Percentiles rank a stretch among this genome's conserved stretches.
phyloP scores from a whole-genome alignment of 2,888 invertebrate genomes.

The Anoncus sp. region DNA sequence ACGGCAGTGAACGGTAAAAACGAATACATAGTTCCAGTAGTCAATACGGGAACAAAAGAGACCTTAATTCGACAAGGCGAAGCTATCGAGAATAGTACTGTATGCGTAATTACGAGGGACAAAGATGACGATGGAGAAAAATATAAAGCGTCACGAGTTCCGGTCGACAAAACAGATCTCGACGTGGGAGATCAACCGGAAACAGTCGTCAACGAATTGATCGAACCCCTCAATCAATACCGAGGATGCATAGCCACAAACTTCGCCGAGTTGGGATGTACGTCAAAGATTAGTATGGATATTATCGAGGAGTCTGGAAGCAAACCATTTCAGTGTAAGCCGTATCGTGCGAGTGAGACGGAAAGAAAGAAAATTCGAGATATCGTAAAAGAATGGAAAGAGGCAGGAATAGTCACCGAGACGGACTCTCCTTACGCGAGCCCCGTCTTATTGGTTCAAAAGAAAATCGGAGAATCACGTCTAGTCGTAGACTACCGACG shows the following conservation, averaged over 20 bases:
- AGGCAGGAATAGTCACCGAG: slow-evolving; percentile 45
- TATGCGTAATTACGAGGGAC: too few species aligned
- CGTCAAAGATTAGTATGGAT: neutral
- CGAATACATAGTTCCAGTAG: too few species aligned
- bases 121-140: too few species aligned
- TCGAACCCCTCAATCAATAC: neutral
- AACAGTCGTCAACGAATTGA: neutral
- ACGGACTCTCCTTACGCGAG: slow-evolving; percentile 54
- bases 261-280: neutral
- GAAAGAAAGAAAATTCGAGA: slow-evolving; percentile 39
- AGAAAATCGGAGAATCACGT: slow-evolving; percentile 54
- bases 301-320: neutral
- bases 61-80: too few species aligned
- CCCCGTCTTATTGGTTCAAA: slow-evolving; percentile 56
- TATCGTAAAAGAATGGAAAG: slow-evolving; percentile 46
- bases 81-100: too few species aligned
- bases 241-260: neutral
- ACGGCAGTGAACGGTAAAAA: too few species aligned
- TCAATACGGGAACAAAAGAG: too few species aligned
- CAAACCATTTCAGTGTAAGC: slow-evolving; percentile 9
- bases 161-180: too few species aligned
- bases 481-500: slow-evolving; percentile 51
- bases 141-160: too few species aligned
- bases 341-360: slow-evolving; percentile 21
- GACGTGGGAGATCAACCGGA: neutral